Conservation (phyloP, 2,797 vertebrate genomes). For the Cossypha niveicapilla region DNA sequence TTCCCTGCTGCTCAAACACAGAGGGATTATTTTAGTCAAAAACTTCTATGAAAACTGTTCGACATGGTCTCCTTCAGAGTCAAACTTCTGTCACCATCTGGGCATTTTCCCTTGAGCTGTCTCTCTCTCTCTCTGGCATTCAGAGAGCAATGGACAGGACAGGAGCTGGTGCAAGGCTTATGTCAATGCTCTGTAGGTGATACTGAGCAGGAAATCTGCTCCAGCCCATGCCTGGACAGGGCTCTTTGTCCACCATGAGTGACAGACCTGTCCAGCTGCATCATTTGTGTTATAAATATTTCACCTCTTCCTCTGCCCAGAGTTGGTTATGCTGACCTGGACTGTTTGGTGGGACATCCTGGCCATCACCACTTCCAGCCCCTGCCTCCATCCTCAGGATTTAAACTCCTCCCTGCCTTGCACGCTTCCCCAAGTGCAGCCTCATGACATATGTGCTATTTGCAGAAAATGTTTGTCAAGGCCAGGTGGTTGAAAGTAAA, state of each 20-base stretch:
- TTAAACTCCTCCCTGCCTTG: background rate
- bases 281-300: background rate
- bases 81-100: background rate
- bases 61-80: background rate
- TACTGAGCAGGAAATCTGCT: background rate
- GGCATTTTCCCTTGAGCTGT: background rate
- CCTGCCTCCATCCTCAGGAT: background rate
- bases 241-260: background rate
- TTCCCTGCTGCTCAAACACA: background rate
- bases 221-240: background rate
- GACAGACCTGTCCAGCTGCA: background rate
- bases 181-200: background rate
- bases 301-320: background rate
- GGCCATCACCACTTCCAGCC: background rate
- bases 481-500: constrained; percentile 69
- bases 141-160: background rate
- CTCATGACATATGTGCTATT: constrained; percentile 51
- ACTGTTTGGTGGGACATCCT: background rate
- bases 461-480: constrained; percentile 54
- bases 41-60: background rate
- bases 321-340: background rate
- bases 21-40: background rate
- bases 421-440: background rate
- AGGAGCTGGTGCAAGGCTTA: background rate
- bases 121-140: background rate